A percentile compares a stretch with the other conserved stretches of the same genome.
Conservation (phyloP, 2,113 vertebrate species). For the Cyanistes caeruleus region DNA sequence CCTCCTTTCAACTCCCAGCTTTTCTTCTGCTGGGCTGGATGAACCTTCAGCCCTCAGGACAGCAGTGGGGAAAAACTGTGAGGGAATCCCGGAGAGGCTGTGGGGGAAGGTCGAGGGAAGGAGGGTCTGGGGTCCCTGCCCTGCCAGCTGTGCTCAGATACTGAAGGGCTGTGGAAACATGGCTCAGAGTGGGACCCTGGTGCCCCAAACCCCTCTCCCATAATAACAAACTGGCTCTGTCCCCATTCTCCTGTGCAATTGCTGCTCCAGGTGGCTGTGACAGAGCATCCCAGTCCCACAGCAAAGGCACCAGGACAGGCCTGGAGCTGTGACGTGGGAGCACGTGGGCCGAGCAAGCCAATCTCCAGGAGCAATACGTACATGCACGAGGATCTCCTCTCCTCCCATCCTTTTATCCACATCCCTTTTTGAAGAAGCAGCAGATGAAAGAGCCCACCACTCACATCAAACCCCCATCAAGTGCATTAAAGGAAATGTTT, state of each 20-base stretch:
- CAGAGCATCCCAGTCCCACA: not conserved
- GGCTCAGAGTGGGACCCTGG: rapidly evolving
- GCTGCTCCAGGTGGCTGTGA: not conserved
- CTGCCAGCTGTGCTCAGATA: not conserved
- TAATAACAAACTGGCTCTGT: rapidly evolving
- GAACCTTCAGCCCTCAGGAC: not conserved
- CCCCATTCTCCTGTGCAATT: too few relatives aligned
- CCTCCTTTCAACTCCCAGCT: not conserved
- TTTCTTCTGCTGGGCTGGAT: not conserved
- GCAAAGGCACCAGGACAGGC: not conserved
- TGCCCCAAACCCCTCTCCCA: not conserved
- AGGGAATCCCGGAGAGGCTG: not conserved
- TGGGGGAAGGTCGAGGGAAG: rapidly evolving
- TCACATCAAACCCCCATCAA: not conserved
- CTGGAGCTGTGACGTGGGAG: rapidly evolving
- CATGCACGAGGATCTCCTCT: rapidly evolving
- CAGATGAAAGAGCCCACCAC: constrained; percentile 35
- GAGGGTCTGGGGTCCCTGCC: not conserved
- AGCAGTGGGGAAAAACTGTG: not conserved
- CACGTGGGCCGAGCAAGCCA: rapidly evolving
- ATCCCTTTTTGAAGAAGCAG: not conserved
- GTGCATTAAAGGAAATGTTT: not conserved
- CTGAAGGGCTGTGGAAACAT: not conserved
- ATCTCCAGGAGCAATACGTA: rapidly evolving
- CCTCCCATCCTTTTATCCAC: not conserved